Conservation (phyloP, 2,797 vertebrate species). For the Centroberyx gerrardi region DNA sequence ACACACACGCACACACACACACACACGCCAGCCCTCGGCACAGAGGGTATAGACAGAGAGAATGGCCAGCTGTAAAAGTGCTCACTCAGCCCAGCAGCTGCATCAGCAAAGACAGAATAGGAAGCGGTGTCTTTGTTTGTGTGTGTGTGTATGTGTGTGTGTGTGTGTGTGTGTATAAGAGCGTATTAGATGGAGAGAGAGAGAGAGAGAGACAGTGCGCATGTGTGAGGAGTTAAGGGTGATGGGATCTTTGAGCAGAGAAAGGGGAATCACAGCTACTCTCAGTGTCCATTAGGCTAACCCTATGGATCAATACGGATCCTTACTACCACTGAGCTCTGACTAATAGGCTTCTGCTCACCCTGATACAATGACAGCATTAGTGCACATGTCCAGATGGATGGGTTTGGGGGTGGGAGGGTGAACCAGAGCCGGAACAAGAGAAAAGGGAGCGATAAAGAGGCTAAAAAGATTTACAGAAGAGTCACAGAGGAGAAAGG, state of each 20-base stretch:
- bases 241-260: slow-evolving; percentile 77
- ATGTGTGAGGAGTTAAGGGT: slow-evolving; percentile 64
- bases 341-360: slow-evolving; percentile 75
- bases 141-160: slow-evolving; percentile 39
- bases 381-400: slow-evolving; percentile 74
- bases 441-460: slow-evolving; percentile 40
- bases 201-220: slow-evolving; percentile 32
- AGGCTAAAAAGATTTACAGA: slow-evolving; percentile 51
- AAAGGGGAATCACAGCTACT: slow-evolving; percentile 75
- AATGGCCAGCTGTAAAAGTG: slow-evolving; percentile 70
- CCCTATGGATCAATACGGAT: slow-evolving; percentile 83
- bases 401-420: slow-evolving; percentile 47
- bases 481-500: slow-evolving; percentile 22
- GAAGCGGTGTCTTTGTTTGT: slow-evolving; percentile 63
- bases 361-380: slow-evolving; percentile 77
- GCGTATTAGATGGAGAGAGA: slow-evolving; percentile 2
- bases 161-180: slow-evolving; percentile 27
- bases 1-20: slow-evolving; percentile 31
- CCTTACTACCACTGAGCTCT: slow-evolving; percentile 68
- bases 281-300: slow-evolving; percentile 83
- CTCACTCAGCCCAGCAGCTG: slow-evolving; percentile 69
- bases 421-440: slow-evolving; percentile 32
- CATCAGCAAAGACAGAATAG: slow-evolving; percentile 72
- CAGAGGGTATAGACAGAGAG: slow-evolving; percentile 28
- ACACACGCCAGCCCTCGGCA: slow-evolving; percentile 5